Conservation (phyloP, 2,797 vertebrate species). For the Peromyscus nudipes region DNA sequence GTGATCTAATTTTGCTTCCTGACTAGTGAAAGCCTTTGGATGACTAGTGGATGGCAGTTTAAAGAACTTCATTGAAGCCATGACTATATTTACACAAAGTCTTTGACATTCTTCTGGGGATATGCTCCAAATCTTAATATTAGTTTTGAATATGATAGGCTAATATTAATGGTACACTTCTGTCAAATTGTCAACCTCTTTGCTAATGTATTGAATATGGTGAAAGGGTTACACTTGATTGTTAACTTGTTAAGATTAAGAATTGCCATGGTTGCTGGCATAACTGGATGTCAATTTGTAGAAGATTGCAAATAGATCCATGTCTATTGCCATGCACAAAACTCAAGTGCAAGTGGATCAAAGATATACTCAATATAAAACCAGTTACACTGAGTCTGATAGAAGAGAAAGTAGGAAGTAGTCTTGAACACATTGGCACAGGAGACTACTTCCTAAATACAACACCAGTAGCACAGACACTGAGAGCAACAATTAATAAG, state of each 20-base stretch:
- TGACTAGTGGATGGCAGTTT: not conserved
- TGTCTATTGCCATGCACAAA: too few species aligned
- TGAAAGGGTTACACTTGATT: not conserved
- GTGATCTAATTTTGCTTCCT: not conserved
- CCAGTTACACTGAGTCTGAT: too few species aligned
- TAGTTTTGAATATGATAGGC: constrained; percentile 40
- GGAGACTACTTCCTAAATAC: too few species aligned
- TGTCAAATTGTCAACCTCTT: not conserved
- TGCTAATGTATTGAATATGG: constrained; percentile 18
- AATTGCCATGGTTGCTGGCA: not conserved
- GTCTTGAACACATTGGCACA: too few species aligned
- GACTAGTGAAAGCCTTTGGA: not conserved
- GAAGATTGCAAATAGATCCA: too few species aligned
- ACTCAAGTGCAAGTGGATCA: too few species aligned
- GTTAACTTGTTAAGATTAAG: not conserved
- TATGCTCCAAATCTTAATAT: constrained; percentile 9
- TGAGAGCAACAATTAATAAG: too few species aligned
- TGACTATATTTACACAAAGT: not conserved
- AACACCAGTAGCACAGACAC: too few species aligned
- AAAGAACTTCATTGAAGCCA: not conserved
- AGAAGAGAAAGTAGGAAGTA: too few species aligned
- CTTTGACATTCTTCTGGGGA: not conserved
- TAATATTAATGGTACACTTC: not conserved
- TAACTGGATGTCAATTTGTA: too few species aligned
- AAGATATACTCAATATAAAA: too few species aligned